phyloP scores from a whole-genome alignment of 1,140 invertebrate genomes.

The Ctenoplectra terminalis region DNA sequence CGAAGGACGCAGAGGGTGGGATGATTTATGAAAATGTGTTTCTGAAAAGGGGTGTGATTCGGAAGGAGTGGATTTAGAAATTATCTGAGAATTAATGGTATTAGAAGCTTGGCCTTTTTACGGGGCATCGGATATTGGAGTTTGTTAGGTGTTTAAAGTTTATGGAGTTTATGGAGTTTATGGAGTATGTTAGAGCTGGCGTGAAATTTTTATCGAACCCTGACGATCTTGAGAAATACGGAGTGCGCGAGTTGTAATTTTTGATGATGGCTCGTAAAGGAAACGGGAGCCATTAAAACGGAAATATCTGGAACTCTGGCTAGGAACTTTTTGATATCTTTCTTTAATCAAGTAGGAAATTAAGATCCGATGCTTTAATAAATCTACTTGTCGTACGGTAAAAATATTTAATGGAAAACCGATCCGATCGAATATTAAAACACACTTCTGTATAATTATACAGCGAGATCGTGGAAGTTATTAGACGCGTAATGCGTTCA shows the following conservation, averaged over 20 bases:
- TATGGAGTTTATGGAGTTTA: not conserved
- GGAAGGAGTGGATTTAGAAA: not conserved
- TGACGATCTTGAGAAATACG: not conserved
- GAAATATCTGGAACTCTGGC: not conserved
- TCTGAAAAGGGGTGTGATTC: conserved; percentile 1
- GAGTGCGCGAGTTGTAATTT: not conserved
- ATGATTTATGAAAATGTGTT: conserved; percentile 22
- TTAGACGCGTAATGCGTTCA: not conserved
- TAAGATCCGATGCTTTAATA: too few species aligned
- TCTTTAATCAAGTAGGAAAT: too few species aligned
- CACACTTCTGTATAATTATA: not conserved
- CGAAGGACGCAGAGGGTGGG: not conserved
- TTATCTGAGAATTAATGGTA: not conserved
- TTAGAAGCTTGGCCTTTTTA: not conserved
- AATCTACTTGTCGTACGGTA: not conserved
- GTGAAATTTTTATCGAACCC: not conserved
- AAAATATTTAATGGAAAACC: not conserved
- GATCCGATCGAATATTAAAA: not conserved
- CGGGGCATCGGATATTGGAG: not conserved
- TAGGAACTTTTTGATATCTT: not conserved
- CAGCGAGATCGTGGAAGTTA: not conserved
- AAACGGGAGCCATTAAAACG: not conserved
- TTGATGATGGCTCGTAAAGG: not conserved
- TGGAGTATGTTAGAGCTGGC: not conserved
- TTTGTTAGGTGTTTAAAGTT: not conserved